A percentile compares a stretch with the other conserved stretches of the same genome.
Evolutionary conservation across 2,797 vertebrate species (phyloP).

Genomic region (Novumbra hubbsi): DNA sequence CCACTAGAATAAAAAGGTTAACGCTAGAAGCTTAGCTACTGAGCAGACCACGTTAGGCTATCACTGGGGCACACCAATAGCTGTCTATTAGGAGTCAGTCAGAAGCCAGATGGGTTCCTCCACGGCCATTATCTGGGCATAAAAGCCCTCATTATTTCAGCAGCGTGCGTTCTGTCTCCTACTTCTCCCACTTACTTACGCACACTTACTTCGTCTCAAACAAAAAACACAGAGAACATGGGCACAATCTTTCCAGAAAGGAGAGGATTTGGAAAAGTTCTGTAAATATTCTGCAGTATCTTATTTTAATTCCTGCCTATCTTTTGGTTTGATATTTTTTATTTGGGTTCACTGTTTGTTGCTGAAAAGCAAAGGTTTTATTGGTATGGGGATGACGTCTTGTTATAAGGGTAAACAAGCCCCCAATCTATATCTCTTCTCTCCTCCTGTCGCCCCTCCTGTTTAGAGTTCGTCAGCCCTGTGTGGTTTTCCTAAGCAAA

Average conservation of each 20-base stretch:
- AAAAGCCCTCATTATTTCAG: conserved; percentile 50
- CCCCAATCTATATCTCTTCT: neutral
- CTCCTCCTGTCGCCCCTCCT: neutral
- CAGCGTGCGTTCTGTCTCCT: conserved; percentile 12
- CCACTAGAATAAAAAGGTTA: no score
- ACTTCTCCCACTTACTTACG: neutral
- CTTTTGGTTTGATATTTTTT: no score
- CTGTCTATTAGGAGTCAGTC: conserved; percentile 26
- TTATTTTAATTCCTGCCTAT: neutral
- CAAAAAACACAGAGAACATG: conserved; percentile 1
- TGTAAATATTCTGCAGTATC: neutral
- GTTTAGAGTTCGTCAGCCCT: neutral
- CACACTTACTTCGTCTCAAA: neutral
- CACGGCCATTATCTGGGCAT: conserved; percentile 36
- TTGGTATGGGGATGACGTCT: neutral
- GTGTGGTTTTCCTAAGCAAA: conserved; percentile 16
- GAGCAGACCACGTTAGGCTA: neutral
- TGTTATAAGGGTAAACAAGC: neutral
- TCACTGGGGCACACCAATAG: neutral
- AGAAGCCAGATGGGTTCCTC: conserved; percentile 17
- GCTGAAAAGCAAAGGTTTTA: neutral
- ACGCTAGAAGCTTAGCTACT: neutral
- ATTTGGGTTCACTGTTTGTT: neutral
- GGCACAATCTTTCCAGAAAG: neutral
- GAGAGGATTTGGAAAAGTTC: neutral